These are phyloP conservation scores for Pangasius krempfi DNA, from an alignment of 2,797 vertebrate species.

Conservation along the genomic window DNA sequence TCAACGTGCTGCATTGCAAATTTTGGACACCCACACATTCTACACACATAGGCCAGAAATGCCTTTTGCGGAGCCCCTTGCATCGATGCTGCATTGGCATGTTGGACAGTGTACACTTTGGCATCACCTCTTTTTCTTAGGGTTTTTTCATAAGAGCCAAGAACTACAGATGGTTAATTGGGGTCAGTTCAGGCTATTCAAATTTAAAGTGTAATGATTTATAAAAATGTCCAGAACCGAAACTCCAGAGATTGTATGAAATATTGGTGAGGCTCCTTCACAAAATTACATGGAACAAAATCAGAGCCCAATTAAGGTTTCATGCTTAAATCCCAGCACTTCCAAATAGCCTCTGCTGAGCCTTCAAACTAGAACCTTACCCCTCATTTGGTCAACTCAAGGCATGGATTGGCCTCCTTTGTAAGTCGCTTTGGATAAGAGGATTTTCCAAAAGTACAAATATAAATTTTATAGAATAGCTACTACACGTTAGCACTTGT, in stretches of 20 bases:
- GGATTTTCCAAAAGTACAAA: constrained; percentile 2
- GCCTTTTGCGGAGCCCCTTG: neutral
- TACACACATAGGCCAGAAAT: neutral
- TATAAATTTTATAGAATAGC: neutral
- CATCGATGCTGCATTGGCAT: neutral
- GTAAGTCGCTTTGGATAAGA: constrained; percentile 7
- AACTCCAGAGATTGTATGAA: neutral
- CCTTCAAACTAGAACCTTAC: neutral
- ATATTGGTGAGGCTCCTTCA: neutral
- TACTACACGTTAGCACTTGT: constrained; percentile 8
- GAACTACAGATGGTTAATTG: neutral
- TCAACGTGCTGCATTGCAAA: too few relatives aligned
- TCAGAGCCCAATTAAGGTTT: neutral
- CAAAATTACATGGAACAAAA: neutral
- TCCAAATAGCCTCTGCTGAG: neutral
- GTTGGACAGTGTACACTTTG: neutral
- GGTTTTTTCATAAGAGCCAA: neutral
- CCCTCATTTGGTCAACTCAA: constrained; percentile 1
- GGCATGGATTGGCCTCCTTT: neutral
- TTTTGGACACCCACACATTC: too few relatives aligned
- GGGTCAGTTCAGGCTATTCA: neutral
- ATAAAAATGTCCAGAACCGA: neutral
- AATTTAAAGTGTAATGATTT: neutral
- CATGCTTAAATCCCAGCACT: neutral
- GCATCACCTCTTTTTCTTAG: neutral